These are phyloP conservation scores for Neogale vison DNA, from an alignment of 2,113 vertebrate species.

Conservation along the genomic window DNA sequence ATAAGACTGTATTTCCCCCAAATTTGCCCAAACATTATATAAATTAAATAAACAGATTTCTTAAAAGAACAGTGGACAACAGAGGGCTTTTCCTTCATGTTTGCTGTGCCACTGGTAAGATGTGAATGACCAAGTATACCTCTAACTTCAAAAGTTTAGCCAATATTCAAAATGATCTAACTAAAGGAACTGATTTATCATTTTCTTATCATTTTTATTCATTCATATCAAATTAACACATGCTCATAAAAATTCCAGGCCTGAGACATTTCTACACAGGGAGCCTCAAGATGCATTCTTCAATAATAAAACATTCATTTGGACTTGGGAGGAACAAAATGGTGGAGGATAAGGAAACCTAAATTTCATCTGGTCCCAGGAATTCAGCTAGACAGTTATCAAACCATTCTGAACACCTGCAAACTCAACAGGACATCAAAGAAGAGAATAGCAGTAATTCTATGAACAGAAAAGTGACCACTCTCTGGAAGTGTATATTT, in stretches of 20 bases:
- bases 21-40: slow-evolving; percentile 69
- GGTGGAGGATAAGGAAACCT: too few species aligned
- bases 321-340: neutral
- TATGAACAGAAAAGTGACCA: too few species aligned
- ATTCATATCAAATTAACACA: slow-evolving; percentile 51
- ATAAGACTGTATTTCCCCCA: slow-evolving; percentile 76
- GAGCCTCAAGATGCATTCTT: slow-evolving; percentile 30
- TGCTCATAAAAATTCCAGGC: slow-evolving; percentile 60
- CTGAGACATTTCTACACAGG: slow-evolving; percentile 45
- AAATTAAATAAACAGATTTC: slow-evolving; percentile 81
- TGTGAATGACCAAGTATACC: slow-evolving; percentile 40
- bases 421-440: too few species aligned
- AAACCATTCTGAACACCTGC: too few species aligned
- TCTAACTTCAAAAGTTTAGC: slow-evolving; percentile 38
- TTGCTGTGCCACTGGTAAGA: slow-evolving; percentile 74
- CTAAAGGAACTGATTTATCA: slow-evolving; percentile 73
- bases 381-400: too few species aligned
- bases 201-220: slow-evolving; percentile 72
- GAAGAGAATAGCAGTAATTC: too few species aligned
- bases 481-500: too few species aligned
- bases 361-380: too few species aligned
- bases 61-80: slow-evolving; percentile 74
- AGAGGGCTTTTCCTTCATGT: slow-evolving; percentile 61
- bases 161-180: slow-evolving; percentile 76
- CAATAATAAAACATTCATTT: slow-evolving; percentile 26